These are phyloP conservation scores for Notothenia rossii DNA, from an alignment of 2,113 vertebrate species.

Conservation along the genomic window DNA sequence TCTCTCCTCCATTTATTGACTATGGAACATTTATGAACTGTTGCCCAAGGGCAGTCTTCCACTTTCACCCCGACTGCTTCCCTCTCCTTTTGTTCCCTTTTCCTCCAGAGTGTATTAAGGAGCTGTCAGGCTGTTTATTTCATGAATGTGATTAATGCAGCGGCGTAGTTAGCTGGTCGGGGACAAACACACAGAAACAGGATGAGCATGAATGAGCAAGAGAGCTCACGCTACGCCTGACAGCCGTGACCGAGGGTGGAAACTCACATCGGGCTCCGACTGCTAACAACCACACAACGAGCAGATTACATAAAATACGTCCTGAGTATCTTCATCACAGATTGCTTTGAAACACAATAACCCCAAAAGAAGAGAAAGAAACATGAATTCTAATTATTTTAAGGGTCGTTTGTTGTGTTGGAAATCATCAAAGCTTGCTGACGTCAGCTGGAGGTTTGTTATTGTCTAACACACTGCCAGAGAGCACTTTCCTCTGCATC, in stretches of 20 bases:
- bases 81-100: slow-evolving; percentile 3
- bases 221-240: slow-evolving; percentile 61
- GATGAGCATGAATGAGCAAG: slow-evolving; percentile 56
- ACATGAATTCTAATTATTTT: neutral
- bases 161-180: slow-evolving; percentile 30
- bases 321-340: slow-evolving; percentile 10
- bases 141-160: slow-evolving; percentile 61
- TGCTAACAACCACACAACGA: slow-evolving; percentile 67
- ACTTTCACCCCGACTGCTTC: neutral
- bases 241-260: slow-evolving; percentile 70
- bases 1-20: neutral
- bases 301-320: slow-evolving; percentile 45
- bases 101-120: slow-evolving; percentile 41
- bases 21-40: neutral
- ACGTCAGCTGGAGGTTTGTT: slow-evolving; percentile 1
- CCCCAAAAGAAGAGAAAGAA: neutral
- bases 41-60: neutral
- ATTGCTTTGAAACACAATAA: neutral
- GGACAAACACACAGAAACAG: slow-evolving; percentile 19
- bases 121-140: slow-evolving; percentile 65
- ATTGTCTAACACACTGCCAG: neutral
- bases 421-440: neutral
- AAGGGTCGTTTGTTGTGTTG: neutral
- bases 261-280: slow-evolving; percentile 54
- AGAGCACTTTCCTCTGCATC: slow-evolving; percentile 29